Percentiles rank a stretch among this genome's conserved stretches.
Conservation (phyloP, 2,888 invertebrate genomes). For the Diarsia rubi region DNA sequence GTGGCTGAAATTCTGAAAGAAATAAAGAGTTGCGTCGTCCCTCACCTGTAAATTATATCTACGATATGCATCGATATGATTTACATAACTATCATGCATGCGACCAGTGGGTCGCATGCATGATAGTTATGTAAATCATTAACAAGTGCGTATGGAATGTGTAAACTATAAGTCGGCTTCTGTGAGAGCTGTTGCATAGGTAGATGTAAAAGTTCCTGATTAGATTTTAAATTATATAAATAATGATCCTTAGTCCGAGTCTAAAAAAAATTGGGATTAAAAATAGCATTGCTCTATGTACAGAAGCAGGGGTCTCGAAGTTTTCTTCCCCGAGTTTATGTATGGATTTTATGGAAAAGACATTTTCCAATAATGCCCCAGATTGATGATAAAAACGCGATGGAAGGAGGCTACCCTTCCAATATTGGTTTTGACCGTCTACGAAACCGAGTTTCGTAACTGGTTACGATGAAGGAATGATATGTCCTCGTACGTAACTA, state of each 20-base stretch:
- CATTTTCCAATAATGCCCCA: background rate
- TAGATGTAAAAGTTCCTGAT: background rate
- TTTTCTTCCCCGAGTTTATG: background rate
- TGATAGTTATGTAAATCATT: no score
- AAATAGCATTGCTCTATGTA: background rate
- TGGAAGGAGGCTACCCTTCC: no score
- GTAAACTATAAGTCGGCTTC: slow-evolving; percentile 1
- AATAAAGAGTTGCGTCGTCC: background rate
- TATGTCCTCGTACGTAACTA: no score
- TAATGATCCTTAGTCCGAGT: background rate
- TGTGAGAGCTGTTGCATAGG: background rate
- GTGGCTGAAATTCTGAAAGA: background rate
- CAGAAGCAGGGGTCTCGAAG: background rate
- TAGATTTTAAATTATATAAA: background rate
- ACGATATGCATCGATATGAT: slow-evolving; percentile 24
- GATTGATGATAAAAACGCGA: no score
- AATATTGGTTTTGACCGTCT: no score
- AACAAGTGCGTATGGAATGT: slow-evolving; percentile 14
- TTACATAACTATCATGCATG: slow-evolving; percentile 35
- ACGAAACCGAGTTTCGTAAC: no score
- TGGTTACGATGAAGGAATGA: no score
- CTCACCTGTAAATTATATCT: slow-evolving; percentile 4
- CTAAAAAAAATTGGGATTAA: background rate
- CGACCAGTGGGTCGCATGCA: no score
- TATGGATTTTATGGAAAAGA: background rate